Conservation (phyloP, 2,888 invertebrate genomes). For the Megastigmus dorsalis region DNA sequence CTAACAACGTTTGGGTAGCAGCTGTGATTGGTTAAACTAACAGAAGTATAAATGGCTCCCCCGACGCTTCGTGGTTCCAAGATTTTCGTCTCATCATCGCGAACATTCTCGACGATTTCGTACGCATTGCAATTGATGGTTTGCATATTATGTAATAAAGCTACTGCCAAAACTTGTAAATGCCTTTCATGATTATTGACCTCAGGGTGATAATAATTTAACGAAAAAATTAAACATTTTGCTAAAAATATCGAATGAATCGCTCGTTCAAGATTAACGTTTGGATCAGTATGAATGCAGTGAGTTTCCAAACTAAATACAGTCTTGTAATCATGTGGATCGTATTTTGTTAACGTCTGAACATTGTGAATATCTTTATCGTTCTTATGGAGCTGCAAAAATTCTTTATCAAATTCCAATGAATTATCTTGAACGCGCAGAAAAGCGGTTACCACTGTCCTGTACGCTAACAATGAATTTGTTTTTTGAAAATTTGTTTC, state of each 20-base stretch:
- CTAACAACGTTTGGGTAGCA: constrained; percentile 75
- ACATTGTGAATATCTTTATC: constrained; percentile 34
- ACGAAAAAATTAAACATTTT: constrained; percentile 68
- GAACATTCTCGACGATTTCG: constrained; percentile 72
- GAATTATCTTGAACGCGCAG: constrained; percentile 29
- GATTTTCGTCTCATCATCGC: constrained; percentile 61
- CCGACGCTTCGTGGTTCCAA: constrained; percentile 71
- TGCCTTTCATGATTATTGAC: constrained; percentile 55
- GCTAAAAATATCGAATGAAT: constrained; percentile 72
- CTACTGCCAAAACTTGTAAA: constrained; percentile 65
- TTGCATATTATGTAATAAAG: constrained; percentile 73
- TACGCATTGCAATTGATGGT: constrained; percentile 75
- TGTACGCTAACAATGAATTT: constrained; percentile 65
- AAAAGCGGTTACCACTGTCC: constrained; percentile 63
- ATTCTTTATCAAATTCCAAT: constrained; percentile 33
- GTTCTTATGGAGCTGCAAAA: constrained; percentile 33
- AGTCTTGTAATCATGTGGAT: constrained; percentile 67
- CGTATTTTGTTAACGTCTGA: constrained; percentile 56
- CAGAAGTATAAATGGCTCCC: constrained; percentile 74
- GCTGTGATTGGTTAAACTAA: constrained; percentile 75
- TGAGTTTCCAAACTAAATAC: constrained; percentile 72
- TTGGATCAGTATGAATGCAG: constrained; percentile 63
- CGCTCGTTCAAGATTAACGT: constrained; percentile 70
- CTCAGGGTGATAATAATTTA: constrained; percentile 58
- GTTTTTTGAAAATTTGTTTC: constrained; percentile 55